Evolutionary conservation across 2,797 vertebrate species (phyloP), one percentile per base, ranked within the genome.

Genomic region (Netta rufina): DNA sequence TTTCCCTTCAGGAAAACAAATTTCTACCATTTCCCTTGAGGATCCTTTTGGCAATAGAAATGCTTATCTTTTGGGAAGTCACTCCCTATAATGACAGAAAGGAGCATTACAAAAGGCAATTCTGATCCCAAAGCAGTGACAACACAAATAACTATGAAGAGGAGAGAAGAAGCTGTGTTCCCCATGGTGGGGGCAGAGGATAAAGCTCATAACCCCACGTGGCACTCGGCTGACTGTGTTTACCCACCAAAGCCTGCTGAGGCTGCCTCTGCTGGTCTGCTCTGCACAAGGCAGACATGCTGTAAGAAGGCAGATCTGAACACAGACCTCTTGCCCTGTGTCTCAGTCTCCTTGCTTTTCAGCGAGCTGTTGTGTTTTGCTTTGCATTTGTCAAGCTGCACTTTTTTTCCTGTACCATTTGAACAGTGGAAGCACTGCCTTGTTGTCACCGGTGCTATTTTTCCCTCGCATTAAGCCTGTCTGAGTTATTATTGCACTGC

Each of bases 401-500:
- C 27, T 56, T 92, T 97, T 43, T 69, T 92, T 82, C 36, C 78
- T 84, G 41, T 62, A 64, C 38, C 3, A 8, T 20, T 95, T 94
- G 97, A 97, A 95, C 86, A 74, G 92, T 28, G 70, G 87, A 88
- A 91, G 61, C 0, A 0, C 62, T 43, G 93, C 77, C 84, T 93
- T 1, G 6, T n/a, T 87, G 33, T 89, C 95, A 96, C 36, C 8
- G 96, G 93, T 96, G 81, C 87, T 95, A 87, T 95, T 96, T 97
- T 97, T 95, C 90, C 82, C 93, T 97, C 41, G 49, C 84, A 49
- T 96, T 96, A 96, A 95, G 97, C 94, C 96, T 87, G 96, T 94
- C 96, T 96, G 96, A 33, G 91, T 97, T 97, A 96, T 96, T 95
- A 95, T 96, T 90, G 80, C 82, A 33, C 60, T 90, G 82, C 93